A percentile compares a stretch with the other conserved stretches of the same genome.
Evolutionary conservation across 1,140 invertebrate species (phyloP).

Genomic region (Drosophila sp.): DNA sequence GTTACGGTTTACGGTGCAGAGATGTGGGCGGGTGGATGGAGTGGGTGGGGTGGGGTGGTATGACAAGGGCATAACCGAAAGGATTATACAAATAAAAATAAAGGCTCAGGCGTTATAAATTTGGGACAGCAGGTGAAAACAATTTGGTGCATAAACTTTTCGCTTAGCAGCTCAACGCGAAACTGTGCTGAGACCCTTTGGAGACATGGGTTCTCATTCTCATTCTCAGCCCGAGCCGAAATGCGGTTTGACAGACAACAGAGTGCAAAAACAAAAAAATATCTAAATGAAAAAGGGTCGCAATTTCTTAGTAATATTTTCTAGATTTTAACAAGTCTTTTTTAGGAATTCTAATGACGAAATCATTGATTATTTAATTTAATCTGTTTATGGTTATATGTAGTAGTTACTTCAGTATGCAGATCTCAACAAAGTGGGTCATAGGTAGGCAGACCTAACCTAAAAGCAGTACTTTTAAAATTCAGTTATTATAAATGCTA

Average conservation of each 20-base stretch:
- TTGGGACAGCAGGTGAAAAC: conserved; percentile 79
- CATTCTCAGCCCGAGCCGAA: conserved; percentile 50
- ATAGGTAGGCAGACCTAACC: too few relatives aligned
- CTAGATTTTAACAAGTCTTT: background rate
- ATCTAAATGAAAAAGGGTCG: conserved; percentile 21
- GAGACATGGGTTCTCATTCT: conserved; percentile 42
- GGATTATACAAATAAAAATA: conserved; percentile 81
- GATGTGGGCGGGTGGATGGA: background rate
- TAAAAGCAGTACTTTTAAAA: too few relatives aligned
- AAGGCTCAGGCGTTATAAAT: conserved; percentile 70
- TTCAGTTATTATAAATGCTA: too few relatives aligned
- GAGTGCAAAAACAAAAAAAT: conserved; percentile 28
- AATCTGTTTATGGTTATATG: too few relatives aligned
- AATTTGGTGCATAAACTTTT: conserved; percentile 80
- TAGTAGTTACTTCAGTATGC: too few relatives aligned
- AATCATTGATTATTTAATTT: too few relatives aligned
- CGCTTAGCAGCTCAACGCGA: conserved; percentile 66
- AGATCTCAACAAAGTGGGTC: too few relatives aligned
- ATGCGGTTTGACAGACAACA: conserved; percentile 70
- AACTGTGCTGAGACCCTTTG: conserved; percentile 35
- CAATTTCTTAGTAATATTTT: background rate
- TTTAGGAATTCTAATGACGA: too few relatives aligned
- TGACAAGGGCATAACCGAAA: conserved; percentile 57
- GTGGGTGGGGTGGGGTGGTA: conserved; percentile 9
- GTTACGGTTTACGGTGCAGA: conserved; percentile 46